These are phyloP conservation scores for Coleophora deauratella DNA, from an alignment of 2,888 invertebrate species.

Conservation along the genomic window DNA sequence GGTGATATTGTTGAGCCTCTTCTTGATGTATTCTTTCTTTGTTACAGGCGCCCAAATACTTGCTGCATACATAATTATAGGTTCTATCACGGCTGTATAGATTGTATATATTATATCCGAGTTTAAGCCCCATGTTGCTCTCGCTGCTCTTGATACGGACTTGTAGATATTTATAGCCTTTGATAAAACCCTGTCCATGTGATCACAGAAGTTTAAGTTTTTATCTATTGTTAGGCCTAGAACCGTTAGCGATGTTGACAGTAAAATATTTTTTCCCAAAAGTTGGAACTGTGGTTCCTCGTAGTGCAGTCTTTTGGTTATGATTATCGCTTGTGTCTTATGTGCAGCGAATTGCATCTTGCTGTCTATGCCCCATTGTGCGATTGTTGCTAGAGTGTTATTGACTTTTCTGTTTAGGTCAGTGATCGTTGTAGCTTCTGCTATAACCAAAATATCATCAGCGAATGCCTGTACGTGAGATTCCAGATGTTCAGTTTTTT, in stretches of 20 bases:
- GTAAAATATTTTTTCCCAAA: neutral
- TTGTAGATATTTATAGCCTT: neutral
- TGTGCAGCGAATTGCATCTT: slow-evolving; percentile 15
- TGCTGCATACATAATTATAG: neutral
- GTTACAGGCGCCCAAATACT: neutral
- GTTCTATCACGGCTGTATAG: neutral
- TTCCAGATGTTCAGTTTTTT: neutral
- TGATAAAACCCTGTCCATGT: neutral
- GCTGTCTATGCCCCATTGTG: slow-evolving; percentile 8
- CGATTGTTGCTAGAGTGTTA: neutral
- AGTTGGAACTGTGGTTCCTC: neutral
- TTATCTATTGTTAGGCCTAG: neutral
- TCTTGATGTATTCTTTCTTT: neutral
- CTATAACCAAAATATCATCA: slow-evolving; percentile 14
- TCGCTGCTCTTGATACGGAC: neutral
- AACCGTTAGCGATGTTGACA: neutral
- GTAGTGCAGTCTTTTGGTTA: slow-evolving; percentile 5
- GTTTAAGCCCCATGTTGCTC: slow-evolving; percentile 3
- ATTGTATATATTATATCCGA: neutral
- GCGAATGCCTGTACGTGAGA: slow-evolving; percentile 16
- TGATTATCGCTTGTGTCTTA: slow-evolving; percentile 9
- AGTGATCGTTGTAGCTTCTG: neutral
- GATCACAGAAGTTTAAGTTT: neutral
- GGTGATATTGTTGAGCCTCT: slow-evolving; percentile 4
- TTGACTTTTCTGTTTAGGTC: slow-evolving; percentile 3